Conservation (phyloP, 2,888 invertebrate species). For the Onthophagus sagittarius region DNA sequence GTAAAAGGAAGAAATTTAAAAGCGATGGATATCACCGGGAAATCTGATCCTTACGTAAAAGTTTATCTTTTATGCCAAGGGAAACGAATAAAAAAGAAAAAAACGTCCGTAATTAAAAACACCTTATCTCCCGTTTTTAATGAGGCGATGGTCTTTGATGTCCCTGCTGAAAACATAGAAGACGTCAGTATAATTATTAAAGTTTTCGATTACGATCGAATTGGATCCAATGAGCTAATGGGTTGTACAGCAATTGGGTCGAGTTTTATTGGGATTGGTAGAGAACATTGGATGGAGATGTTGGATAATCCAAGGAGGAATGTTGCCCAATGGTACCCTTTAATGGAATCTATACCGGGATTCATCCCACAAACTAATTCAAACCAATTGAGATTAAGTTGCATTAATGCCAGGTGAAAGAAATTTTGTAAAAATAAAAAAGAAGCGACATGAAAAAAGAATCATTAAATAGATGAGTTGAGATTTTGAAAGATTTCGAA, state of each 20-base stretch:
- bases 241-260: conserved; percentile 81
- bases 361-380: conserved; percentile 55
- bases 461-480: too few species aligned
- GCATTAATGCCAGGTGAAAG: conserved; percentile 65
- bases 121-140: conserved; percentile 88
- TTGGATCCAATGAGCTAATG: conserved; percentile 82
- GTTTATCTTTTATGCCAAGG: conserved; percentile 83
- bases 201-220: conserved; percentile 89
- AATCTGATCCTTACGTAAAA: conserved; percentile 94
- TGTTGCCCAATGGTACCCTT: conserved; percentile 80
- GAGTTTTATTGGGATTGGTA: conserved; percentile 68
- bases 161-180: conserved; percentile 76
- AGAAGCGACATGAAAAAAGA: too few species aligned
- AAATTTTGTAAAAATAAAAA: conserved; percentile 21
- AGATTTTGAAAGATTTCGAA: too few species aligned
- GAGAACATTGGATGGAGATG: conserved; percentile 85
- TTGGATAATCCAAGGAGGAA: conserved; percentile 78
- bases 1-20: conserved; percentile 89
- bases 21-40: conserved; percentile 92
- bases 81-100: conserved; percentile 88
- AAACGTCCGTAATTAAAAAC: conserved; percentile 85
- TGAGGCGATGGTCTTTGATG: conserved; percentile 89
- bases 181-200: conserved; percentile 79
- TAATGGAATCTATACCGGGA: conserved; percentile 67
- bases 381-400: conserved; percentile 60